Percentiles rank a stretch among this genome's conserved stretches.
Conservation (phyloP, 2,113 vertebrate genomes). For the Phaethon lepturus region DNA sequence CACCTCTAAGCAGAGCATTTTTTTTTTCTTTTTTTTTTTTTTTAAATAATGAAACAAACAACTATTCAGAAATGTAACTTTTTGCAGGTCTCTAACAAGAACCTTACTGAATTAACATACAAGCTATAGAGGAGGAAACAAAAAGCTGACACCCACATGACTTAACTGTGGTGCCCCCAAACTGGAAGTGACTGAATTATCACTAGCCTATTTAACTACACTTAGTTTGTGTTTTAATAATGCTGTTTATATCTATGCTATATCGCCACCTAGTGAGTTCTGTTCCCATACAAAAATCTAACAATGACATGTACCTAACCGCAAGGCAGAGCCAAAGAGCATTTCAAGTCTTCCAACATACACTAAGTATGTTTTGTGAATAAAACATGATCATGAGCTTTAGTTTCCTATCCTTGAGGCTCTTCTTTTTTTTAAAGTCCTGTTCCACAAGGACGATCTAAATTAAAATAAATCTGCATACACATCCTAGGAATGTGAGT, state of each 20-base stretch:
- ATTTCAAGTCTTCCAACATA: neutral
- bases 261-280: constrained; percentile 63
- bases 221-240: neutral
- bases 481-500: neutral
- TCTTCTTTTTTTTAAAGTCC: neutral
- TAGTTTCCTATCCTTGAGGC: neutral
- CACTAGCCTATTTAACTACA: neutral
- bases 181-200: neutral
- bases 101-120: neutral
- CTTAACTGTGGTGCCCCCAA: neutral
- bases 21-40: too few species aligned
- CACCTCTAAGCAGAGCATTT: neutral
- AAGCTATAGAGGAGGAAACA: neutral
- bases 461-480: neutral
- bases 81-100: neutral
- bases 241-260: neutral
- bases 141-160: neutral
- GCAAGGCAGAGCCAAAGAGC: neutral
- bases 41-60: neutral
- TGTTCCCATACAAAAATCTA: neutral
- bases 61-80: neutral
- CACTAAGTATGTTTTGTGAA: neutral
- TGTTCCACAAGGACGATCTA: neutral
- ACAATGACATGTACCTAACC: neutral
- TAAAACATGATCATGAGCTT: neutral